Evolutionary conservation across 1,140 invertebrate species (phyloP).

Genomic region (Reticulitermes speratus): DNA sequence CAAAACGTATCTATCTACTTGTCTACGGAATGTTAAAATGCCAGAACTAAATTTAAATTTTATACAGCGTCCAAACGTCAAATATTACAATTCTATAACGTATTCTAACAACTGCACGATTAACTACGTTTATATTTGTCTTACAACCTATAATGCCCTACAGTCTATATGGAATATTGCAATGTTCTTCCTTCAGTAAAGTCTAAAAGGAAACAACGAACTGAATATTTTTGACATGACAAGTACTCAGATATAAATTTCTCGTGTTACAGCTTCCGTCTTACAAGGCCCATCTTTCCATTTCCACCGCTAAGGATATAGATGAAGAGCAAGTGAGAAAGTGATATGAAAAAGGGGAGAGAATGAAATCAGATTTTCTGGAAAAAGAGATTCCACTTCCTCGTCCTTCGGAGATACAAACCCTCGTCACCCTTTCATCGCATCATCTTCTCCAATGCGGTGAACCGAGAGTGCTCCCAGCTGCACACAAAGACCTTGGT

Average conservation of each 20-base stretch:
- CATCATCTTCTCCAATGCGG: background rate
- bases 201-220: no score
- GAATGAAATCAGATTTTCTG: constrained; percentile 16
- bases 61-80: no score
- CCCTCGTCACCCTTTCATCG: background rate
- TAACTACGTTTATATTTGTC: no score
- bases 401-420: background rate
- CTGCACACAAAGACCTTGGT: background rate
- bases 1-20: no score
- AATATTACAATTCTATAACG: no score
- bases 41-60: no score
- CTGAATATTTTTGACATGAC: background rate
- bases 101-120: no score
- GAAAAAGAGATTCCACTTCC: background rate
- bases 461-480: background rate
- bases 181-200: no score
- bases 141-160: no score
- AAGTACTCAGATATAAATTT: background rate
- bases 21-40: no score
- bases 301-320: background rate
- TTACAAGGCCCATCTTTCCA: background rate
- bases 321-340: background rate
- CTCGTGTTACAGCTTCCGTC: background rate
- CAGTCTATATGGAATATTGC: no score
- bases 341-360: background rate